phyloP scores from a whole-genome alignment of 2,888 invertebrate species.

The Clanis bilineata region DNA sequence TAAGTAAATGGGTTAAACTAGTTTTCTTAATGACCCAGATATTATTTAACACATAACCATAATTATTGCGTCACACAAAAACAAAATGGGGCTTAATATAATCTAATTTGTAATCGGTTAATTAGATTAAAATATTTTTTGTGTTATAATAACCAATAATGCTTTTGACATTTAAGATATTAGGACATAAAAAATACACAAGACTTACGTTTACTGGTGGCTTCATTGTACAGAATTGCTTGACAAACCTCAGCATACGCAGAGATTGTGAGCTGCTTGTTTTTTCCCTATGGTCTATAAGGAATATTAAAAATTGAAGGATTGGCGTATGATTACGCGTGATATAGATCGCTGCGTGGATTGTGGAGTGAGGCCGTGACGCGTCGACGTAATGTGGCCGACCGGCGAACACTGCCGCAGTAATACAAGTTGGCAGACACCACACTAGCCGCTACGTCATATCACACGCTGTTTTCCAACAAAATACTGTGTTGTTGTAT shows the following conservation, averaged over 20 bases:
- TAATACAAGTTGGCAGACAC: constrained; percentile 27
- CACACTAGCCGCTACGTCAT: constrained; percentile 32
- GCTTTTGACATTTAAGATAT: neutral
- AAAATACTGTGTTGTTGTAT: constrained; percentile 5
- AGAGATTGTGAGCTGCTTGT: constrained; percentile 6
- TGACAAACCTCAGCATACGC: constrained; percentile 65
- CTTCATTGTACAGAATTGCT: constrained; percentile 69
- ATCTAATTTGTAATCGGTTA: neutral
- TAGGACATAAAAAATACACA: constrained; percentile 17
- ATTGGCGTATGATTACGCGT: constrained; percentile 33
- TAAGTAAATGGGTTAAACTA: neutral
- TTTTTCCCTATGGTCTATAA: neutral
- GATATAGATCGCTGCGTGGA: constrained; percentile 41
- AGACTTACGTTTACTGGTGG: constrained; percentile 73
- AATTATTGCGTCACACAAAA: constrained; percentile 17
- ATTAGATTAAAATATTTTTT: too few species aligned
- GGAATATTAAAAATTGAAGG: constrained; percentile 10
- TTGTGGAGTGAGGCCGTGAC: constrained; percentile 55
- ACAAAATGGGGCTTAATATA: neutral
- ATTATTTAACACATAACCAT: too few species aligned
- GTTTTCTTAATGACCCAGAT: too few species aligned
- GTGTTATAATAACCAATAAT: too few species aligned
- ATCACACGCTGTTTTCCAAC: constrained; percentile 32
- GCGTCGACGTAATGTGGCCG: constrained; percentile 48
- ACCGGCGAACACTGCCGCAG: constrained; percentile 64